Percentiles rank a stretch among this genome's conserved stretches.
These are phyloP conservation scores for Mormyrus hasselquistii DNA, from an alignment of 2,797 vertebrate species.

Conservation along the genomic window DNA sequence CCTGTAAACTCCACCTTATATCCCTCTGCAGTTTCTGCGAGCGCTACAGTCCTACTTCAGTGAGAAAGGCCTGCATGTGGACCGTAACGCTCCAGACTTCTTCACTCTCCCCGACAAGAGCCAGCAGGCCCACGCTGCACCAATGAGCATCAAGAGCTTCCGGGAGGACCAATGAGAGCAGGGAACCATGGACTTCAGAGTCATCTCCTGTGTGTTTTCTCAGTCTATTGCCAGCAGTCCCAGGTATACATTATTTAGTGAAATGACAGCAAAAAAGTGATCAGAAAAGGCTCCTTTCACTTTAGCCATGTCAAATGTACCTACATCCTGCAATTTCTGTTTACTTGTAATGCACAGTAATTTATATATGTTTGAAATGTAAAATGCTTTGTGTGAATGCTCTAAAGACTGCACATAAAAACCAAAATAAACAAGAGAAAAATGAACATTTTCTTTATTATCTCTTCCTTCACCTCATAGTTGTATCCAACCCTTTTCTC, in stretches of 20 bases:
- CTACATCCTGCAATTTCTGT: neutral
- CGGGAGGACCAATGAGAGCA: neutral
- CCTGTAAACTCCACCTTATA: neutral
- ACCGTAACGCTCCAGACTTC: conserved; percentile 31
- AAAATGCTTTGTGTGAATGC: neutral
- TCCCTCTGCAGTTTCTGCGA: conserved; percentile 32
- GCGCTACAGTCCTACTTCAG: conserved; percentile 38
- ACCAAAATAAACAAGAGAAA: neutral
- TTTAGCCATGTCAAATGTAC: neutral
- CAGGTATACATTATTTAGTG: neutral
- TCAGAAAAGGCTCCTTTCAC: neutral
- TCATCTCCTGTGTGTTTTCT: neutral
- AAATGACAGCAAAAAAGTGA: neutral
- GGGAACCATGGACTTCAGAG: neutral
- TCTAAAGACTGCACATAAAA: neutral
- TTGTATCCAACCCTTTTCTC: neutral
- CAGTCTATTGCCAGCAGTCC: neutral
- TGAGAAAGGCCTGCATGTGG: conserved; percentile 33
- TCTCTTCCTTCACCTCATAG: neutral
- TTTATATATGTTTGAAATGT: neutral
- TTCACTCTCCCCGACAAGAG: conserved; percentile 20
- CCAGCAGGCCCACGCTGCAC: neutral
- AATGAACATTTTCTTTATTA: neutral
- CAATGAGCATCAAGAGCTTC: neutral
- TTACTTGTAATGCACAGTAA: neutral